phyloP scores from a whole-genome alignment of 1,140 invertebrate genomes.

The Melitaea cinxia region DNA sequence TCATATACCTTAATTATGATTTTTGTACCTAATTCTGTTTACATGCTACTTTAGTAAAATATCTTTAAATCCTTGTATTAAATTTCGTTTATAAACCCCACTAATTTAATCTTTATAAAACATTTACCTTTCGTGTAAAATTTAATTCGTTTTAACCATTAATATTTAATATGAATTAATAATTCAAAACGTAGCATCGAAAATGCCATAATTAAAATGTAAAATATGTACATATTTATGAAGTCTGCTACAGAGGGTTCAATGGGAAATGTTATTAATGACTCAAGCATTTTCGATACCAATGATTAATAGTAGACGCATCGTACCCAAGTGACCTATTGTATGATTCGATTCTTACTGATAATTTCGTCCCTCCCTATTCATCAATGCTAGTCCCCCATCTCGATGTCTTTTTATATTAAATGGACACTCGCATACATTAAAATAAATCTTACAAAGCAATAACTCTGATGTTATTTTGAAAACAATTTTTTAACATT shows the following conservation, averaged over 20 bases:
- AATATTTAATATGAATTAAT: not conserved
- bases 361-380: conserved; percentile 12
- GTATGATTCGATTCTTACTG: not conserved
- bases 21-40: no score
- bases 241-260: not conserved
- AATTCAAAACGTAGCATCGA: not conserved
- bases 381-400: not conserved
- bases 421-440: no score
- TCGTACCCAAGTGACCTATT: not conserved
- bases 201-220: not conserved
- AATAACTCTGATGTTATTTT: no score
- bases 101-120: not conserved
- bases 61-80: no score
- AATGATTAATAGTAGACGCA: conserved; percentile 1
- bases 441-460: no score
- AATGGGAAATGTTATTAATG: conserved; percentile 12
- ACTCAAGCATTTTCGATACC: not conserved
- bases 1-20: no score
- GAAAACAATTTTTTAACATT: no score
- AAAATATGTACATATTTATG: not conserved
- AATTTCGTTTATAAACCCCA: not conserved
- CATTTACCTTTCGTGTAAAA: not conserved
- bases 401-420: not conserved
- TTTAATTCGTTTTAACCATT: not conserved
- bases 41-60: no score